phyloP scores from a whole-genome alignment of 2,888 invertebrate genomes.

The Pegoplata infirma region DNA sequence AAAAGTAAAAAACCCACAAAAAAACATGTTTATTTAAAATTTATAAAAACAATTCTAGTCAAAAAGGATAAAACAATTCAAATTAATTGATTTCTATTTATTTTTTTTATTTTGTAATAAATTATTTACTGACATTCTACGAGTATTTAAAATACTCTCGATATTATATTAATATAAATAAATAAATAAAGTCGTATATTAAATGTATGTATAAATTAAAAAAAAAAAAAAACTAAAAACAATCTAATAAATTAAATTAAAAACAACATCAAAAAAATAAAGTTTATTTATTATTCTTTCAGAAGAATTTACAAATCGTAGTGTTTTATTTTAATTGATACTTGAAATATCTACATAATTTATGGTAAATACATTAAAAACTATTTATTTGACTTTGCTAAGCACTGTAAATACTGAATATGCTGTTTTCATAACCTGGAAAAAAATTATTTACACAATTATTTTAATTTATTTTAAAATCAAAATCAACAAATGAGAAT shows the following conservation, averaged over 20 bases:
- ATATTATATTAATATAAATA: constrained; percentile 7
- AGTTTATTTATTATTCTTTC: constrained; percentile 32
- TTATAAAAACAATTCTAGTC: constrained; percentile 35
- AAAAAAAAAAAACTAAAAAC: constrained; percentile 10
- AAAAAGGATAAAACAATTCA: neutral
- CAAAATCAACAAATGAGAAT: too few species aligned
- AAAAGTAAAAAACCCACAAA: neutral
- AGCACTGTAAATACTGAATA: constrained; percentile 71
- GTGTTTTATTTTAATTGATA: constrained; percentile 1
- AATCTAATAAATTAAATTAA: constrained; percentile 35
- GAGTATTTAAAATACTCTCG: constrained; percentile 38
- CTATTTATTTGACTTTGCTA: constrained; percentile 31
- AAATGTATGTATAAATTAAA: constrained; percentile 14
- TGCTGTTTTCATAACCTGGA: constrained; percentile 70
- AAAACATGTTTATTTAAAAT: too few species aligned
- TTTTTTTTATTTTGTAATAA: constrained; percentile 39
- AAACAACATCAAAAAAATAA: constrained; percentile 26
- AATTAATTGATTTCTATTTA: neutral
- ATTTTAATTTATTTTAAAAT: too few species aligned
- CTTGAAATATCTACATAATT: too few species aligned
- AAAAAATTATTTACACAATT: too few species aligned
- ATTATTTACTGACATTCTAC: constrained; percentile 24
- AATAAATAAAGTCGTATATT: constrained; percentile 9
- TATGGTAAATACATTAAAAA: constrained; percentile 3
- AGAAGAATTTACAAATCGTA: neutral